Conservation (phyloP, 2,888 invertebrate species). For the Cetonia aurata region DNA sequence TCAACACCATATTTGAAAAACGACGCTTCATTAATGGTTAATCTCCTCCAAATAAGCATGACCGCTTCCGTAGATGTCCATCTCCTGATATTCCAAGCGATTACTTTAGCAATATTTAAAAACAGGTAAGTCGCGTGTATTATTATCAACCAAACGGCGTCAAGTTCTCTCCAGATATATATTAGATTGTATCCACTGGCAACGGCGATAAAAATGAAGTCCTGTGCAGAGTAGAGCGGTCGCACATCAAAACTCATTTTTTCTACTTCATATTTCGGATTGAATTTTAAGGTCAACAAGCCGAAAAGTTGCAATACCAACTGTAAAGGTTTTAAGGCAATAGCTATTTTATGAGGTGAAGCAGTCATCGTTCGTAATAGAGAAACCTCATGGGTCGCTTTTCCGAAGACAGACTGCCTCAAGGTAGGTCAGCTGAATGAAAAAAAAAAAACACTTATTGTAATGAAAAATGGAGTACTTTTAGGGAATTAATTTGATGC, state of each 20-base stretch:
- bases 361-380: slow-evolving; percentile 3
- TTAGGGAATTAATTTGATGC: too few species aligned
- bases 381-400: not conserved
- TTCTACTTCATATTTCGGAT: not conserved
- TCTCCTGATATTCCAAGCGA: slow-evolving; percentile 21
- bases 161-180: not conserved
- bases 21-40: slow-evolving; percentile 15
- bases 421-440: not conserved
- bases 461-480: too few species aligned
- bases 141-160: slow-evolving; percentile 15
- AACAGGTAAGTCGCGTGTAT: not conserved
- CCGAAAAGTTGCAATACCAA: not conserved
- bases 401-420: too few species aligned
- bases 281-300: slow-evolving; percentile 1
- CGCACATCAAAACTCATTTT: not conserved
- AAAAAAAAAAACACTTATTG: not conserved
- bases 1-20: slow-evolving; percentile 2
- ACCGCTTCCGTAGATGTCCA: not conserved
- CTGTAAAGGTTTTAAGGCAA: slow-evolving; percentile 10
- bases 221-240: not conserved
- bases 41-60: slow-evolving; percentile 18
- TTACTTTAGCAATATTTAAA: not conserved
- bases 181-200: not conserved
- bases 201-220: not conserved
- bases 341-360: slow-evolving; percentile 2